phyloP scores from a whole-genome alignment of 1,140 invertebrate species.

The Drosophila pseudoananassae region DNA sequence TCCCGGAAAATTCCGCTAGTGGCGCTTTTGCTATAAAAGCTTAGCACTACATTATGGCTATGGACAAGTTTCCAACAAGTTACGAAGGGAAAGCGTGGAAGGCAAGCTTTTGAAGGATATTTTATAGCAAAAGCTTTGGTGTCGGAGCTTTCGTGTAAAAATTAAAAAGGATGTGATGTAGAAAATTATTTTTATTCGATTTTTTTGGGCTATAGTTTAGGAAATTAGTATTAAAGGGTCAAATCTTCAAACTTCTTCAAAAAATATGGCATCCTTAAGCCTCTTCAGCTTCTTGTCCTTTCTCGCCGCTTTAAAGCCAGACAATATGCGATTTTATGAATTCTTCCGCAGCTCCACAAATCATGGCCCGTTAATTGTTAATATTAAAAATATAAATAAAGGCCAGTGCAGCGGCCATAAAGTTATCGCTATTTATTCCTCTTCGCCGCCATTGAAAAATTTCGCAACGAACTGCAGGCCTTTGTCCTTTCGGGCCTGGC shows the following conservation, averaged over 20 bases:
- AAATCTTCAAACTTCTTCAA: neutral
- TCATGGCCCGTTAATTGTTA: conserved; percentile 65
- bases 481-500: conserved; percentile 51
- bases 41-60: neutral
- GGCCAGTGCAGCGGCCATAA: conserved; percentile 1
- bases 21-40: conserved; percentile 23
- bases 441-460: neutral
- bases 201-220: too few species aligned
- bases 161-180: neutral
- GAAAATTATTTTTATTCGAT: too few species aligned
- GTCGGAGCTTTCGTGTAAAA: neutral
- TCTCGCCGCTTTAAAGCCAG: too few species aligned
- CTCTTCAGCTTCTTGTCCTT: too few species aligned
- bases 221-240: too few species aligned
- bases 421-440: conserved; percentile 2
- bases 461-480: conserved; percentile 29
- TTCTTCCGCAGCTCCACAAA: neutral
- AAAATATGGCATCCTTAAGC: neutral
- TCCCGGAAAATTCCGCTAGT: neutral
- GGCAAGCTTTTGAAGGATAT: neutral
- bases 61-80: neutral
- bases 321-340: too few species aligned
- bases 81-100: neutral
- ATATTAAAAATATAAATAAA: conserved; percentile 31
- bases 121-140: neutral